Evolutionary conservation across 2,113 vertebrate species (phyloP).

Genomic region (Hepsetus odoe): DNA sequence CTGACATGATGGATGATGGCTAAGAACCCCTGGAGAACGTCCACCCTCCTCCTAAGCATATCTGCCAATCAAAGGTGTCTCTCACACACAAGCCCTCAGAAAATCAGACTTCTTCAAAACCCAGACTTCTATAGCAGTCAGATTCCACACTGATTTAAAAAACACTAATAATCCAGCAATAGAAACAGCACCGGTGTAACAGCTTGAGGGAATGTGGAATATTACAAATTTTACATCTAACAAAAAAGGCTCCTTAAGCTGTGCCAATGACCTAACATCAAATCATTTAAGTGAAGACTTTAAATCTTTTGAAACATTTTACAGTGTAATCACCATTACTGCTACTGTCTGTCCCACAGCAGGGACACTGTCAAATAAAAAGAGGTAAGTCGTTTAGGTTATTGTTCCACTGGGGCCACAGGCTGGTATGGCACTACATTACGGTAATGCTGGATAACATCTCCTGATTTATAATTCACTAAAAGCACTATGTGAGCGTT

Average conservation of each 20-base stretch:
- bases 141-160: neutral
- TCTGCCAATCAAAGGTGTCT: slow-evolving; percentile 51
- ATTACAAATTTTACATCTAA: neutral
- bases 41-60: slow-evolving; percentile 36
- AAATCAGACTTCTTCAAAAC: neutral
- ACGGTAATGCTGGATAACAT: neutral
- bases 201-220: too few species aligned
- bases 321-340: slow-evolving; percentile 5
- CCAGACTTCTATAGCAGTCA: neutral
- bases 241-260: neutral
- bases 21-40: slow-evolving; percentile 12
- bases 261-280: neutral
- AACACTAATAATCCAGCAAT: neutral
- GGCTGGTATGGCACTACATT: neutral
- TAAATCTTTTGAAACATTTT: neutral
- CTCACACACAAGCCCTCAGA: too few species aligned
- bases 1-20: slow-evolving; percentile 48
- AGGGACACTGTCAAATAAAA: slow-evolving; percentile 5
- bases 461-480: slow-evolving; percentile 60
- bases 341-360: neutral
- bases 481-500: slow-evolving; percentile 65
- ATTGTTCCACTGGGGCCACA: neutral
- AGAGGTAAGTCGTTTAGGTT: neutral
- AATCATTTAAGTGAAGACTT: neutral
- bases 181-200: neutral